Base-by-base conservation (phyloP, 2,888 invertebrate genomes). In the Argyresthia albistria region DNA sequence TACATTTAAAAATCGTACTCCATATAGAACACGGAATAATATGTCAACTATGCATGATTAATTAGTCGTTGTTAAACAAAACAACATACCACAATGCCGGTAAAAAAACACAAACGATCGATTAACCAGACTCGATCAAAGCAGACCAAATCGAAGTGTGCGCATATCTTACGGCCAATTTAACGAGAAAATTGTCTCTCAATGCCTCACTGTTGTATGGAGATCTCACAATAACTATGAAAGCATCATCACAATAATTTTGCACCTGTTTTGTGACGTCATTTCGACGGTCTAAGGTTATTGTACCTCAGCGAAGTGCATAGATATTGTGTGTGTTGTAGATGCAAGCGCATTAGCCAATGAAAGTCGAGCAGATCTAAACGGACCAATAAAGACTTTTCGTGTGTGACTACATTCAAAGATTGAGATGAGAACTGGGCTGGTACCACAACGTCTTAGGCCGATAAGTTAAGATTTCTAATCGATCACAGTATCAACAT, bases 121-220 rank as follows among this genome's bases (percentile, higher is more conserved):
- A 35, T 35, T 39, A 53, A 36, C 14, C 50, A 53, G 39, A 43
- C 10, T 49, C 36, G 25, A 25, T 25, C 25, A 25, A 25, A 25
- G 25, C 25, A 25, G 25, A 25, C 25, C 43, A 49, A 55, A 52
- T 56, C 51, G 35, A 25, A 25, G 25, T 25, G 50, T 53, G 56
- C 59, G 59, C 63, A 65, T 64, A 64, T 65, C 64, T 65, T 61
- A 69, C 64, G 66, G 63, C 52, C 60, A 66, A 66, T 66, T 68
- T 60, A 58, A 59, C 60, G 51, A 48, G 56, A 54, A 64, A 64
- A 63, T 61, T 56, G 56, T 56, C 56, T 54, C 43, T 48, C 48
- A 52, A 51, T 52, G 54, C 45, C 14, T 14, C 25, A 6, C 25
- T 25, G 25, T 25, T n/a, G n/a, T n/a, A n/a, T n/a, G n/a, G n/a